These are phyloP conservation scores for Rhagoletis pomonella DNA, from an alignment of 1,140 invertebrate genomes.

Conservation along the genomic window DNA sequence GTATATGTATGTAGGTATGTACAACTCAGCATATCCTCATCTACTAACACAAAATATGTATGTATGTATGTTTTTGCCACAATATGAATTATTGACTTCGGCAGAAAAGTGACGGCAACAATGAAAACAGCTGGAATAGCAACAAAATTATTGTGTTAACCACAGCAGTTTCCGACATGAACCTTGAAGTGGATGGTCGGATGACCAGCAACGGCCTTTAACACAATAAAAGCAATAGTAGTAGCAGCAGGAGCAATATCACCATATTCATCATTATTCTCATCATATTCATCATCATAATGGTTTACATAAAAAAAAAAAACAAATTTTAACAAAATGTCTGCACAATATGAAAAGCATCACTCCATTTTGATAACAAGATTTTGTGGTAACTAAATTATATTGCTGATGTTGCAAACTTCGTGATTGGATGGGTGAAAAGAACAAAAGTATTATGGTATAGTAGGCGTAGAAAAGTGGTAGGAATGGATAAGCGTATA, in stretches of 20 bases:
- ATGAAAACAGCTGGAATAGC: background rate
- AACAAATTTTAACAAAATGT: background rate
- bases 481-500: no score
- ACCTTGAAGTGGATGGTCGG: constrained; percentile 22
- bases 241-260: background rate
- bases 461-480: background rate
- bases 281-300: constrained; percentile 21
- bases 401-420: constrained; percentile 44
- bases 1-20: background rate
- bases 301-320: background rate
- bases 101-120: background rate
- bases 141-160: constrained; percentile 22
- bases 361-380: background rate
- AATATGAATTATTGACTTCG: background rate
- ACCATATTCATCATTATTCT: constrained; percentile 25
- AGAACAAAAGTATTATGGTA: background rate
- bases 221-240: background rate
- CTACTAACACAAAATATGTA: background rate
- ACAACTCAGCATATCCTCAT: background rate
- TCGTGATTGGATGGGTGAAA: background rate
- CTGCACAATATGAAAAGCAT: background rate
- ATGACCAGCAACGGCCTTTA: background rate
- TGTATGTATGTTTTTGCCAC: background rate
- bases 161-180: background rate
- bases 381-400: background rate